Conservation (phyloP, 2,113 vertebrate species). For the Cheirogaleus medius region DNA sequence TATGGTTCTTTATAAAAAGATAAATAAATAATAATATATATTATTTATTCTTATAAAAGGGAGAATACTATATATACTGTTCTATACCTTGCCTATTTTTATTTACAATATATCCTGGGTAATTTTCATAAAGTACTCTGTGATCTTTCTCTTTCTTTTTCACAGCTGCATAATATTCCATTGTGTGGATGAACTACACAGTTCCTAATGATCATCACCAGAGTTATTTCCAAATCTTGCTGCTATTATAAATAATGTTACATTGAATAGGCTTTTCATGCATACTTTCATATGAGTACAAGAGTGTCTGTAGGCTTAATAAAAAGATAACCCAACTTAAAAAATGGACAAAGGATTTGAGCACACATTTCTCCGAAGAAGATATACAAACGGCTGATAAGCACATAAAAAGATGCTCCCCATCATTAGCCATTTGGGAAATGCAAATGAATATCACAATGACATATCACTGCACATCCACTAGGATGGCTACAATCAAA, state of each 20-base stretch:
- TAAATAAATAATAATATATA: neutral
- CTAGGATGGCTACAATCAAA: neutral
- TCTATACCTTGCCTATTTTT: neutral
- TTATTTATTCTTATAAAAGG: neutral
- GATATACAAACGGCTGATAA: neutral
- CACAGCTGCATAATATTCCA: slow-evolving; percentile 4
- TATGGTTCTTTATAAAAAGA: neutral
- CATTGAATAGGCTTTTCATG: neutral
- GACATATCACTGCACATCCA: neutral
- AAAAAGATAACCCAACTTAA: neutral
- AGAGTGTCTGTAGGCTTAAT: neutral
- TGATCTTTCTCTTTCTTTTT: neutral
- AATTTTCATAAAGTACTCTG: neutral
- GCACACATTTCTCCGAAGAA: slow-evolving; percentile 33
- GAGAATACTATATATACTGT: neutral
- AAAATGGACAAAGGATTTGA: neutral
- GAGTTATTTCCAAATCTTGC: neutral
- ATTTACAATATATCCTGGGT: slow-evolving; percentile 5
- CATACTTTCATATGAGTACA: neutral
- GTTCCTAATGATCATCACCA: neutral
- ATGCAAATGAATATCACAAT: neutral
- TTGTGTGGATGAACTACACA: neutral
- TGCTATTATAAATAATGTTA: neutral
- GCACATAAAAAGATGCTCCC: neutral
- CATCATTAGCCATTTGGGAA: neutral